These are phyloP conservation scores for Torymus aiolomorphi DNA, from an alignment of 2,888 invertebrate species.

Conservation along the genomic window DNA sequence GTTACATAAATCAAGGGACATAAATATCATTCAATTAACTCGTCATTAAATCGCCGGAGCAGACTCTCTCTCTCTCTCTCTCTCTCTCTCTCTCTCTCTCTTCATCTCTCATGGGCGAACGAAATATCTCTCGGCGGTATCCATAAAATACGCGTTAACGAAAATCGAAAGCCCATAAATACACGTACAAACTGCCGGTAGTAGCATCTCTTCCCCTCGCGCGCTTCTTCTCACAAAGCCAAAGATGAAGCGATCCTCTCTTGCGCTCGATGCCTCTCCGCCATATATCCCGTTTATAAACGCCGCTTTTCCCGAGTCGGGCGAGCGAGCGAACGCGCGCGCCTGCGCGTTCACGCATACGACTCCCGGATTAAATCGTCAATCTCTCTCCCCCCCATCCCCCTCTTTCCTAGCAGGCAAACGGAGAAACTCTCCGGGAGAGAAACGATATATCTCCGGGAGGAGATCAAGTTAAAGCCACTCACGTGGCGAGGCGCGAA, in stretches of 20 bases:
- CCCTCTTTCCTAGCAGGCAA: neutral
- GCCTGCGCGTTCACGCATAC: constrained; percentile 37
- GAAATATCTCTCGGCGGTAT: constrained; percentile 8
- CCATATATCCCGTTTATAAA: neutral
- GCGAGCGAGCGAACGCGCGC: too few species aligned
- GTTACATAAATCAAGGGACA: constrained; percentile 36
- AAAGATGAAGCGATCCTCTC: constrained; percentile 41
- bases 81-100: constrained; percentile 13
- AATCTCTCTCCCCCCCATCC: constrained; percentile 24
- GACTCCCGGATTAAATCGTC: constrained; percentile 53
- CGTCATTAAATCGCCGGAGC: constrained; percentile 45
- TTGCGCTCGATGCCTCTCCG: neutral
- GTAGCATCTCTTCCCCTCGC: neutral
- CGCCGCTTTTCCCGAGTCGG: constrained; percentile 24
- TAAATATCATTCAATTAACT: constrained; percentile 56
- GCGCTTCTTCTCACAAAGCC: constrained; percentile 9
- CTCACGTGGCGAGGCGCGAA: constrained; percentile 53
- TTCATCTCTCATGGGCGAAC: constrained; percentile 14
- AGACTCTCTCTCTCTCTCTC: constrained; percentile 30
- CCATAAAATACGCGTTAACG: constrained; percentile 37
- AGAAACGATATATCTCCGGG: constrained; percentile 22
- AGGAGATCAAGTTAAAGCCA: constrained; percentile 41
- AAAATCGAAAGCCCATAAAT: constrained; percentile 51
- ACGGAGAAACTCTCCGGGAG: constrained; percentile 35
- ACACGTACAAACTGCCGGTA: neutral